Conservation (phyloP, 1,140 invertebrate species). For the Agraylea sexmaculata region DNA sequence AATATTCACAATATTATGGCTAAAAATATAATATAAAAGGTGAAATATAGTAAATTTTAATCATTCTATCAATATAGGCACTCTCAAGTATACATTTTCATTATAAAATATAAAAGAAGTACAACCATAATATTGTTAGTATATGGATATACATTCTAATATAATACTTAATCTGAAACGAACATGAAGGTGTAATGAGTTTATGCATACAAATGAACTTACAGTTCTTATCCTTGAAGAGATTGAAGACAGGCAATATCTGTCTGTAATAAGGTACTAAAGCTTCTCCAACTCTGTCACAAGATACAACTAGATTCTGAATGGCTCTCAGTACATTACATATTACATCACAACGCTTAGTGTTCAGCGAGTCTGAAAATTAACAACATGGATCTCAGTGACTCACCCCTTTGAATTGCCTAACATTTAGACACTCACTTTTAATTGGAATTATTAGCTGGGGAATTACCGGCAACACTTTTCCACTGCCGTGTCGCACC, state of each 20-base stretch:
- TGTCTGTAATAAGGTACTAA: constrained; percentile 89
- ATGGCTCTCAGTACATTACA: constrained; percentile 68
- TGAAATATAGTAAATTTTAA: too few species aligned
- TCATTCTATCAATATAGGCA: too few species aligned
- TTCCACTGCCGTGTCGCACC: constrained; percentile 67
- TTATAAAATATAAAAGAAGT: too few species aligned
- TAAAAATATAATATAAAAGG: too few species aligned
- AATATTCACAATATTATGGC: too few species aligned
- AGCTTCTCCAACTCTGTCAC: constrained; percentile 72
- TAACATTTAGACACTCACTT: constrained; percentile 46
- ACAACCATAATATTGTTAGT: too few species aligned
- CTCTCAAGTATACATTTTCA: too few species aligned
- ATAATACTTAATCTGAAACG: too few species aligned
- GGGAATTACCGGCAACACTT: constrained; percentile 82
- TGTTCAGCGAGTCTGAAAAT: constrained; percentile 67
- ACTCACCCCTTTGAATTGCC: too few species aligned
- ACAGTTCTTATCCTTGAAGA: constrained; percentile 76
- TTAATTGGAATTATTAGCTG: constrained; percentile 89
- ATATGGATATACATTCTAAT: too few species aligned
- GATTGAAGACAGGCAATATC: constrained; percentile 77
- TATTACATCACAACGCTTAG: constrained; percentile 62
- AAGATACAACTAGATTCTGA: constrained; percentile 69
- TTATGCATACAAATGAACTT: constrained; percentile 23
- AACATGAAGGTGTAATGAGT: too few species aligned
- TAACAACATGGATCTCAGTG: too few species aligned